phyloP scores from a whole-genome alignment of 2,797 vertebrate species.

The Peromyscus eremicus region DNA sequence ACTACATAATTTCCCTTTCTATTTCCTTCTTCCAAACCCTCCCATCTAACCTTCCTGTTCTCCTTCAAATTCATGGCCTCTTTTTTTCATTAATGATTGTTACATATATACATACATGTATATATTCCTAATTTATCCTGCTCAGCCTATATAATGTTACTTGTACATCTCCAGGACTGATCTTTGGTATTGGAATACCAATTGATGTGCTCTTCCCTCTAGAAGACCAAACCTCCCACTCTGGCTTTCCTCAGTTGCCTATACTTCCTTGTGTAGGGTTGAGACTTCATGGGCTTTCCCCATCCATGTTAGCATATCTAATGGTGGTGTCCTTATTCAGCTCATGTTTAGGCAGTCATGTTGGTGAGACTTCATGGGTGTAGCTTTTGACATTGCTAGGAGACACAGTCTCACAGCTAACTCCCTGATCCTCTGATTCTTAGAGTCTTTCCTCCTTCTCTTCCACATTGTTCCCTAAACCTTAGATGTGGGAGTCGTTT shows the following conservation, averaged over 20 bases:
- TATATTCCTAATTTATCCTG: too few species aligned
- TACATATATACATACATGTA: neutral
- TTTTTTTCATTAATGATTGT: neutral
- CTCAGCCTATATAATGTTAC: neutral
- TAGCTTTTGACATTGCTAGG: neutral
- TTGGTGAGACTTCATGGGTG: too few species aligned
- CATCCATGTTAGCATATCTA: neutral
- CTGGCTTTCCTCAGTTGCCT: neutral
- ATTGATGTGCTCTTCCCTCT: neutral
- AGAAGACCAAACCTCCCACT: neutral
- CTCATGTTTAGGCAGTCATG: neutral
- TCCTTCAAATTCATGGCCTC: neutral
- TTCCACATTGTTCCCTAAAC: neutral
- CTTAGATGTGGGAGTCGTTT: neutral
- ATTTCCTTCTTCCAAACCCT: neutral
- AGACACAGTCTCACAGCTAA: neutral
- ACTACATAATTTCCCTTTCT: neutral
- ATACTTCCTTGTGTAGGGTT: neutral
- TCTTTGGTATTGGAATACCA: neutral
- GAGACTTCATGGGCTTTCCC: neutral
- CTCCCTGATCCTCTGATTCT: too few species aligned
- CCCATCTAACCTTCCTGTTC: neutral
- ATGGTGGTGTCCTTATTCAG: neutral
- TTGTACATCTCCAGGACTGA: neutral
- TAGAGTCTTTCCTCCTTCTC: neutral